These are phyloP conservation scores for Hippopotamus amphibius DNA, from an alignment of 2,113 vertebrate genomes.

Conservation along the genomic window DNA sequence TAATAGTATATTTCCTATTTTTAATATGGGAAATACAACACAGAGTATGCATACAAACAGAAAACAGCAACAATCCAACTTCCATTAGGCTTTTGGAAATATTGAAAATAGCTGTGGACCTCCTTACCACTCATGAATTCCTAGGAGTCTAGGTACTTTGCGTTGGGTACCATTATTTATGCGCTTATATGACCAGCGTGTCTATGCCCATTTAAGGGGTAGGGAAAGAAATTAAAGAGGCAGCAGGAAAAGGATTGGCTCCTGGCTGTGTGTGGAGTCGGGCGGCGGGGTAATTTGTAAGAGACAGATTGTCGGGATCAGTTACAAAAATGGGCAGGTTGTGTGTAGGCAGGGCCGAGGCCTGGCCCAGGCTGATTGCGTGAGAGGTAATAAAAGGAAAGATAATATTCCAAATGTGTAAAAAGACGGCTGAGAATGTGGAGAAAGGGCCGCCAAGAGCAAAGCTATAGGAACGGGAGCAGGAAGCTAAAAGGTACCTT, in stretches of 20 bases:
- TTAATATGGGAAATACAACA: conserved; percentile 49
- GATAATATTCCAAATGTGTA: conserved; percentile 6
- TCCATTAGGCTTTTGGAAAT: conserved; percentile 59
- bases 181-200: not conserved
- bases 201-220: not conserved
- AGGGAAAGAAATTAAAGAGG: not conserved
- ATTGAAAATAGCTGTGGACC: conserved; percentile 50
- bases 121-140: conserved; percentile 14
- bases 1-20: conserved; percentile 67
- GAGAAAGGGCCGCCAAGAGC: not conserved
- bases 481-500: not conserved
- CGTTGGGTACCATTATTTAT: not conserved
- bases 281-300: not conserved
- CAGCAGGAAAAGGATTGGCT: not conserved
- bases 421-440: not conserved
- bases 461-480: not conserved
- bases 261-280: not conserved
- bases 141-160: not conserved
- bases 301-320: not conserved
- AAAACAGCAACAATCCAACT: conserved; percentile 46
- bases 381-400: not conserved
- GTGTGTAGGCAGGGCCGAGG: not conserved
- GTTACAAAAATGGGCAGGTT: not conserved
- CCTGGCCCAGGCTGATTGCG: not conserved
- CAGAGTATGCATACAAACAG: conserved; percentile 2